Base-by-base conservation (phyloP, 2,888 invertebrate genomes). In the Pemphredon lugubris region DNA sequence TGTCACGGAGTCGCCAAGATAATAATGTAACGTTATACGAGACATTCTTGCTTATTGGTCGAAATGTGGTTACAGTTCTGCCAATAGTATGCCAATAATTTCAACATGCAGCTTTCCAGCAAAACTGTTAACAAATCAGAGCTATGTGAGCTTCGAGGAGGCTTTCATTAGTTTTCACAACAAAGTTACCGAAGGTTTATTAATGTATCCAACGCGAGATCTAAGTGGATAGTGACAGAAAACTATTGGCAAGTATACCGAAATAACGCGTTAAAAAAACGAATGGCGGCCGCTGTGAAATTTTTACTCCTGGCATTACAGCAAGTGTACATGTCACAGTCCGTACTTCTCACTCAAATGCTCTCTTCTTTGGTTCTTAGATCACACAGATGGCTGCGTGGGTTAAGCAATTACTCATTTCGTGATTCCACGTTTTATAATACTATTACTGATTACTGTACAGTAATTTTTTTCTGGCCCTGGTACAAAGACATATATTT, bases 401-500 rank as follows among this genome's bases (percentile, higher is more conserved):
- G 64, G 37, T 60, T 44, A 37, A 70, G 23, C 44, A 39, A 47
- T 13, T n/a, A 39, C 30, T 18, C 55, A 39, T 51, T 55, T 54
- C 48, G 53, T 60, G 60, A 40, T 57, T 57, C 58, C 23, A 47
- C 58, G 58, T n/a, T n/a, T 44, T 47, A 50, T 53, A 23, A 23
- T 16, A 23, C 32, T 32, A 47, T 39, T n/a, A 63, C 13, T 57
- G 26, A 47, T 70, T 74, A 67, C 51, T 73, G 67, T 79, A 75
- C 50, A 70, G 50, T 37, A 51, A 63, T 71, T 54, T 40, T 64
- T 50, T 50, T 72, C 58, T 70, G 61, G 58, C 7, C 66, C 71
- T 69, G 61, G 50, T 54, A 63, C 11, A 45, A 66, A 72, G 55
- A 71, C 26, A 54, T 58, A 76, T 73, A 76, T 73, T 77, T 75